Base-by-base conservation (phyloP, 2,797 vertebrate species). In the Eidolon dupreanum region DNA sequence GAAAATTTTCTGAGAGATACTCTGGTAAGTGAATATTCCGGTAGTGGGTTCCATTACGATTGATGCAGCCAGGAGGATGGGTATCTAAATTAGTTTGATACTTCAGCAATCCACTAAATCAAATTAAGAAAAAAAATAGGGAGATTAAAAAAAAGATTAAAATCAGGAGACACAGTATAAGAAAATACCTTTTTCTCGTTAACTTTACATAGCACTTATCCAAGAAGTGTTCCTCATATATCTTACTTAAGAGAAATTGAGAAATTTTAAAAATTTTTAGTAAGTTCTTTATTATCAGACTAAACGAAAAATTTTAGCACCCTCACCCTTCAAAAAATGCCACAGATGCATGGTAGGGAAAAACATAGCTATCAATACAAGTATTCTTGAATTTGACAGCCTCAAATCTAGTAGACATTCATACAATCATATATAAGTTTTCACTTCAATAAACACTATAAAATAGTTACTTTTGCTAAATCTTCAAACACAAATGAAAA, bases 31-130 rank as follows among this genome's bases (percentile, higher is more conserved):
- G 98, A 49, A 93, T 77, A 75, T 98, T 97, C 95, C 97, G 97
- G 86, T 82, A 98, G 75, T 38, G 88, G 19, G 99, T 99, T 98
- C 98, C 98, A 98, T 99, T 99, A 97, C 98, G 98, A 97, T 93
- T 96, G 92, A 99, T 94, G 98, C 99, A 99, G 96, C 99, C 99
- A 36, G 99, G 99, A 93, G 99, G 99, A 78, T 99, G 99, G 55
- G 99, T 98, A 77, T 99, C 98, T 83, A 99, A 94, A 95, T 99
- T 99, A 94, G 98, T 99, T 95, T 99, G 99, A 98, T 99, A 99
- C 98, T 99, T 99, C 93, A 99, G 98, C 92, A 99, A 98, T 38
- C 99, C 99, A 90, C 99, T 99, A 97, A 96, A 96, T 83, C 93
- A 74, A 96, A 97, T 82, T 88, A 57, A 94, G 88, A 73, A 94